Evolutionary conservation across 2,797 vertebrate species (phyloP), one percentile per base, ranked within the genome.

Genomic region (Anguilla obscura): DNA sequence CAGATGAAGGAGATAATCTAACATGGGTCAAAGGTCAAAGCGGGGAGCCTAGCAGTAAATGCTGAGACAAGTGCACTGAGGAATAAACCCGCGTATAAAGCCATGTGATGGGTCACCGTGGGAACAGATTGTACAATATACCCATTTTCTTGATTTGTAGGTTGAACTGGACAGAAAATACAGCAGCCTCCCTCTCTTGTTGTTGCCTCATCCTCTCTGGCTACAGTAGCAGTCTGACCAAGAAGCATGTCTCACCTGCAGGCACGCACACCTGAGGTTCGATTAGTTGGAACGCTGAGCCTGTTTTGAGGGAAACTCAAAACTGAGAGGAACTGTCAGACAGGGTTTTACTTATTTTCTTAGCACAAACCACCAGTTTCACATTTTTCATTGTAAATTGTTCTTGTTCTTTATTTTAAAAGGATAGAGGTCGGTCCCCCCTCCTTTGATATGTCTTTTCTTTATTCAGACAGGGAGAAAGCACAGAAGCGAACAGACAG

Each of bases 41-140:
- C 89, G 91, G 92, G 89, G 86, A 40, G 90, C 88, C 9, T 45
- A 21, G 91, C 90, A 91, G 93, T 94, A 94, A 94, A 93, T 90
- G 90, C 92, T 90, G 91, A 93, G 90, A 88, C 86, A 89, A 90
- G 89, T 88, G 89, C 84, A 40, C 82, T 45, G 89, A 90, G 89
- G 60, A 85, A 91, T 85, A 85, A 89, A 86, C 40, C 88, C 85
- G 76, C 10, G 69, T 91, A 90, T 74, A 21, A 66, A 88, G 71
- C 40, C 84, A 54, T 58, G 18, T 33, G 85, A 90, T 91, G 92
- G 92, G 93, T 93, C 92, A 3, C 63, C 0, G 40, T 52, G 89
- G 90, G 89, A 89, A 87, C 69, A 52, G 12, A 82, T 89, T 88
- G 87, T n/a, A 88, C 90, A 85, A 88, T 88, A 45, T 90, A 93